Base-by-base conservation (phyloP, 2,113 vertebrate species). In the Coturnix japonica region DNA sequence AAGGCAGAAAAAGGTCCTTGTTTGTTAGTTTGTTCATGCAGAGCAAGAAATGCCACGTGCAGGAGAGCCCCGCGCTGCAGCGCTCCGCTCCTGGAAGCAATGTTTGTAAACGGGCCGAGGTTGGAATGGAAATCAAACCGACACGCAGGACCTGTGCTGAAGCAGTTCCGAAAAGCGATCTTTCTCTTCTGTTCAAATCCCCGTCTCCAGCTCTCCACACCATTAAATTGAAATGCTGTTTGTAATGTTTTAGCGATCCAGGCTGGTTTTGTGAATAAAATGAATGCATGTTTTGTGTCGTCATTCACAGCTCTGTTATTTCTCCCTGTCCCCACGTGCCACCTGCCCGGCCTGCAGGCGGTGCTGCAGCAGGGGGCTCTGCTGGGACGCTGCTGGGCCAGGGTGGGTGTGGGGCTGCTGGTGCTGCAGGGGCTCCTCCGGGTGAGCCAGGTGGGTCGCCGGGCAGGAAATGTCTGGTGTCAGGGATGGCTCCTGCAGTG, bases 181-280 rank as follows among this genome's bases (percentile, higher is more conserved):
- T 95, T 96, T 96, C 96, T 95, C 91, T 96, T 95, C 95, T 95
- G 94, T 96, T 96, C 82, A 85, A 88, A 74, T 31, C 87, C 93
- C 95, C 39, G 67, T 87, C 81, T 97, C 90, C 85, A 92, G 96
- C 96, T 95, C 97, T 97, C 98, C 98, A 97, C 98, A 98, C 98
- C 98, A 98, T 98, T 98, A 98, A 95, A 98, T 98, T 98, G 98
- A 98, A 97, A 98, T 98, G 97, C 99, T 99, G 98, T 99, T 99
- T 99, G 99, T 99, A 99, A 99, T 99, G 98, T 99, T 99, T 98
- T 99, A 99, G 98, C 98, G 97, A 98, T 98, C 98, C 98, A 98
- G 98, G 98, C 98, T 99, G 98, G 98, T 99, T 96, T 99, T 99
- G 99, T 99, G 99, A 99, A 99, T 99, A 99, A 99, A 99, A 99